Percentiles rank a stretch among this genome's conserved stretches.
phyloP scores from a whole-genome alignment of 2,888 invertebrate species.

The Neuroscelio doddi region DNA sequence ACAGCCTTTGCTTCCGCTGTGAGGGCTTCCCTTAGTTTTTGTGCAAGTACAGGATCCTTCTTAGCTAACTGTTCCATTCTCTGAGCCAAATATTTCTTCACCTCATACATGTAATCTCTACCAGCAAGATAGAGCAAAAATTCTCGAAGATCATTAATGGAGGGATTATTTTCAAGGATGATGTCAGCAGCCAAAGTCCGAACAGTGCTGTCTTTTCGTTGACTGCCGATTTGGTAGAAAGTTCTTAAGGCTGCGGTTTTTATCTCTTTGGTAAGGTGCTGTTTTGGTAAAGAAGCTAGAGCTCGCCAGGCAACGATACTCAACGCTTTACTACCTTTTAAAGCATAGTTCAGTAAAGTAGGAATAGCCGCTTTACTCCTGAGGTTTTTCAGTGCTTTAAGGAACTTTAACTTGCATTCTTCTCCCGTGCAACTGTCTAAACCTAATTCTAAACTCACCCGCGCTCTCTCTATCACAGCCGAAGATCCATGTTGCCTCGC shows the following conservation, averaged over 20 bases:
- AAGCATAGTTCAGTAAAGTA: conserved; percentile 75
- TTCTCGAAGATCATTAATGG: conserved; percentile 73
- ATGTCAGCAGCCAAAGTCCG: conserved; percentile 82
- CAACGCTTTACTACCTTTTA: conserved; percentile 73
- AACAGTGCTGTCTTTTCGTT: conserved; percentile 77
- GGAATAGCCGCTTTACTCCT: conserved; percentile 77
- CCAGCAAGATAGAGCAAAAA: conserved; percentile 73
- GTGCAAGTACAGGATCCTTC: conserved; percentile 72
- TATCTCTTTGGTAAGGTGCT: conserved; percentile 67
- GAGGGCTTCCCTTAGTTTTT: conserved; percentile 70
- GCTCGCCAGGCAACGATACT: conserved; percentile 81
- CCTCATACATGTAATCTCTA: conserved; percentile 76
- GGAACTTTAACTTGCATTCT: conserved; percentile 76
- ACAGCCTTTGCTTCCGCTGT: conserved; percentile 77
- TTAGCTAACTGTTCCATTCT: conserved; percentile 76
- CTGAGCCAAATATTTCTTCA: conserved; percentile 79
- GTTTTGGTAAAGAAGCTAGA: conserved; percentile 74
- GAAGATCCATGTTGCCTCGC: conserved; percentile 66
- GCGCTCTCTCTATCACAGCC: conserved; percentile 57
- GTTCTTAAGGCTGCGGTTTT: conserved; percentile 74
- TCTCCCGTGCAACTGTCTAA: conserved; percentile 75
- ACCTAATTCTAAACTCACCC: conserved; percentile 66
- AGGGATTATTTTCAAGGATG: conserved; percentile 77
- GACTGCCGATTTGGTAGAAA: conserved; percentile 76
- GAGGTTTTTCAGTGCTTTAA: conserved; percentile 82